A percentile compares a stretch with the other conserved stretches of the same genome.
Conservation (phyloP, 2,113 vertebrate species). For the Tyto alba region DNA sequence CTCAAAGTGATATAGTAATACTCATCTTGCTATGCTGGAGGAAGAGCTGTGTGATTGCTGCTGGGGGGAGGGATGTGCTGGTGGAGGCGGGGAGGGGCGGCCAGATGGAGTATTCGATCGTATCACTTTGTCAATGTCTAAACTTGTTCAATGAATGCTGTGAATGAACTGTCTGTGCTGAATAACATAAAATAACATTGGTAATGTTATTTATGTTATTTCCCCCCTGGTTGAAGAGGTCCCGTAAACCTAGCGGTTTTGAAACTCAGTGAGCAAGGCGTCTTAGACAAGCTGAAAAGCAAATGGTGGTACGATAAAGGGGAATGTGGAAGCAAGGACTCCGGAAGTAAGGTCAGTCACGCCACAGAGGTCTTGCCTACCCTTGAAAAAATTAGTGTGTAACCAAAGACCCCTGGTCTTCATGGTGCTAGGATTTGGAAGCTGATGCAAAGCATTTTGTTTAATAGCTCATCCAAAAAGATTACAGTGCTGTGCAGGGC, state of each 20-base stretch:
- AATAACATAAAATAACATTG: conserved; percentile 99
- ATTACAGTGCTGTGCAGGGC: background rate
- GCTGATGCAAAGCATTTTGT: background rate
- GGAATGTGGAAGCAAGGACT: conserved; percentile 97
- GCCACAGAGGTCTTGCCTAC: conserved; percentile 76
- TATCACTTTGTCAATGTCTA: conserved; percentile 91
- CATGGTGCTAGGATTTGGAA: conserved; percentile 49
- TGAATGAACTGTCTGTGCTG: conserved; percentile 85
- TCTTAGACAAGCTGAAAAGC: conserved; percentile 99
- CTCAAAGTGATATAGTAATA: conserved; percentile 97
- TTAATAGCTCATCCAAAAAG: background rate
- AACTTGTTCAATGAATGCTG: conserved; percentile 82
- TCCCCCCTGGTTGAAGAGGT: conserved; percentile 96
- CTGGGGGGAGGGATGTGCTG: conserved; percentile 75
- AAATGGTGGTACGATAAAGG: conserved; percentile 99
- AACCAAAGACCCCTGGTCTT: conserved; percentile 49
- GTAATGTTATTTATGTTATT: conserved; percentile 99
- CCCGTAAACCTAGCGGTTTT: conserved; percentile 99
- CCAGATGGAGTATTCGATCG: conserved; percentile 92
- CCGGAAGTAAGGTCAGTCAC: conserved; percentile 99
- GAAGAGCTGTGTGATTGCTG: conserved; percentile 71
- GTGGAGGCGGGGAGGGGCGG: conserved; percentile 71
- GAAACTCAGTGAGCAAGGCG: conserved; percentile 99
- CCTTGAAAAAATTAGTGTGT: conserved; percentile 70
- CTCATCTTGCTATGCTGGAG: conserved; percentile 88